Conservation (phyloP, 2,888 invertebrate species). For the Acleris laterana region DNA sequence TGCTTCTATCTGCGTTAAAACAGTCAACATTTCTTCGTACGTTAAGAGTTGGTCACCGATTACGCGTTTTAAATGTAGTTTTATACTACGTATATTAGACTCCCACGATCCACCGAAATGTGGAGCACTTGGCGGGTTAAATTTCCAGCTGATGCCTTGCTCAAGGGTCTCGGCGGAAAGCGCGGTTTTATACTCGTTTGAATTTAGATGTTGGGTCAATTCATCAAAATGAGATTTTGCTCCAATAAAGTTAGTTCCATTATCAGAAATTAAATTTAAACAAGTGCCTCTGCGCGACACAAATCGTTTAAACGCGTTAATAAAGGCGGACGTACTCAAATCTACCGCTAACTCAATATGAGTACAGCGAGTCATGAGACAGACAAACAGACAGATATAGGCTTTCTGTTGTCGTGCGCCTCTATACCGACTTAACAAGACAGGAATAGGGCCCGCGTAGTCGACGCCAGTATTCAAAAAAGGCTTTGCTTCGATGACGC, state of each 20-base stretch:
- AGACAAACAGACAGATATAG: background rate
- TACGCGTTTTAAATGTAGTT: too few species aligned
- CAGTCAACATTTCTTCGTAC: too few species aligned
- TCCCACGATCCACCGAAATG: constrained; percentile 1
- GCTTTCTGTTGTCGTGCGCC: background rate
- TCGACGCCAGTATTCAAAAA: background rate
- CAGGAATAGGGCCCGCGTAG: too few species aligned
- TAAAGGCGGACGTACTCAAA: background rate
- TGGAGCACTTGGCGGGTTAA: background rate
- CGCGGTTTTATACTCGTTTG: too few species aligned
- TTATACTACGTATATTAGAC: too few species aligned
- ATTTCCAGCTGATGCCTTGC: too few species aligned
- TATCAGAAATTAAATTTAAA: too few species aligned
- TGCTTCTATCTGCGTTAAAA: too few species aligned
- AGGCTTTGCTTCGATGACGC: background rate
- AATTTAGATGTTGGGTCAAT: background rate
- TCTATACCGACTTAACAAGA: background rate
- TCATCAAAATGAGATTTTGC: constrained; percentile 1
- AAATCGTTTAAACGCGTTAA: too few species aligned
- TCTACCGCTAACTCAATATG: background rate
- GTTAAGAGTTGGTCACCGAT: too few species aligned
- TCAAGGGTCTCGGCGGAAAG: too few species aligned
- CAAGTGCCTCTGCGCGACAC: too few species aligned
- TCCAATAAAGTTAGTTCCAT: background rate
- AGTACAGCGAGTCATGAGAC: background rate